Conservation (phyloP, 2,888 invertebrate genomes). For the Ormia ochracea region DNA sequence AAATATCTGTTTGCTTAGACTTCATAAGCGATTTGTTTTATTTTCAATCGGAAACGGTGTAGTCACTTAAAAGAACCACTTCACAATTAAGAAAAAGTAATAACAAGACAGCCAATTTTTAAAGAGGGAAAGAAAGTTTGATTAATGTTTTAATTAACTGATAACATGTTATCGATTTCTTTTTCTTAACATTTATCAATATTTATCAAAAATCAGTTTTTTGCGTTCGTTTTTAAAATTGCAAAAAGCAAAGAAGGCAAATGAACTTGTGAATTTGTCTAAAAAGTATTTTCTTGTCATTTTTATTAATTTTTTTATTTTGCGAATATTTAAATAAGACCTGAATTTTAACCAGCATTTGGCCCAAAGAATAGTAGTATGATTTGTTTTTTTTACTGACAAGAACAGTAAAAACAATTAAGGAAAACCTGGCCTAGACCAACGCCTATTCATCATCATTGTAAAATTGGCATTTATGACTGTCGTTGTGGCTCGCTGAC, state of each 20-base stretch:
- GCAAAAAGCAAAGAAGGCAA: constrained; percentile 13
- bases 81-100: no score
- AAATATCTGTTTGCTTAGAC: no score
- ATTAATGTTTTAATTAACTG: constrained; percentile 19
- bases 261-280: constrained; percentile 9
- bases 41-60: constrained; percentile 9
- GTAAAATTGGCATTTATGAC: constrained; percentile 33
- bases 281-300: background rate
- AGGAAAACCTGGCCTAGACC: constrained; percentile 50
- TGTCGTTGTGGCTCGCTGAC: no score
- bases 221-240: background rate
- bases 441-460: background rate
- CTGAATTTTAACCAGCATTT: background rate
- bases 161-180: constrained; percentile 6
- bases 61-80: background rate
- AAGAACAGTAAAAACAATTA: background rate
- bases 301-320: background rate
- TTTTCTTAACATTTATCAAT: background rate
- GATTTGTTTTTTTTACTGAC: background rate
- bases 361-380: background rate
- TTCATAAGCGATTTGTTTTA: no score
- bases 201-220: background rate
- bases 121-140: constrained; percentile 24
- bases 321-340: background rate
- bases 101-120: background rate